Conservation (phyloP, 2,113 vertebrate species). For the Clinocottus analis region DNA sequence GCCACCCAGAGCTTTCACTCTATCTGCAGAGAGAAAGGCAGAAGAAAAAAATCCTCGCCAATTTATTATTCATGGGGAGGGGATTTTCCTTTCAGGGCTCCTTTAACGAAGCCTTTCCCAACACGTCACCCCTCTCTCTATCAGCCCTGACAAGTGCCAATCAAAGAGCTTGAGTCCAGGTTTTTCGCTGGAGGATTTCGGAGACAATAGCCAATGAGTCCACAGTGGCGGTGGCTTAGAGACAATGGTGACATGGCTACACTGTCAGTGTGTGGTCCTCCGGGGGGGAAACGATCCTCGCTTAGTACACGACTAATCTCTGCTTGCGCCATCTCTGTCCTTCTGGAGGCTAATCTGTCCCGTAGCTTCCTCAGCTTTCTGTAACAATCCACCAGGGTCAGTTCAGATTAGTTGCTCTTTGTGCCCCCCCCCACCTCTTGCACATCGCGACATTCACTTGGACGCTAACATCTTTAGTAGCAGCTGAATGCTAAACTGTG, state of each 20-base stretch:
- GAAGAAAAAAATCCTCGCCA: slow-evolving; percentile 78
- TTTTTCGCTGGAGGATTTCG: slow-evolving; percentile 78
- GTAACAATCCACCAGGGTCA: slow-evolving; percentile 91
- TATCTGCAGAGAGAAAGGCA: slow-evolving; percentile 66
- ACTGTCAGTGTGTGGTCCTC: slow-evolving; percentile 97
- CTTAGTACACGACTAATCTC: slow-evolving; percentile 93
- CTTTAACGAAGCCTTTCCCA: slow-evolving; percentile 84
- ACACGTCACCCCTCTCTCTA: slow-evolving; percentile 91
- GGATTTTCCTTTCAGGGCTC: slow-evolving; percentile 86
- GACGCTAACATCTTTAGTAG: slow-evolving; percentile 91
- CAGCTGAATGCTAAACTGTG: slow-evolving; percentile 88
- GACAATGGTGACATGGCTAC: slow-evolving; percentile 88
- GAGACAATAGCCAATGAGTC: slow-evolving; percentile 78
- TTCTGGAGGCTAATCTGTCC: slow-evolving; percentile 90
- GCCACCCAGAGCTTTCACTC: slow-evolving; percentile 90
- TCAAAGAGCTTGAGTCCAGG: slow-evolving; percentile 87
- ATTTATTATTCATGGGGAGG: slow-evolving; percentile 87
- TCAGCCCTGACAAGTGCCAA: slow-evolving; percentile 95
- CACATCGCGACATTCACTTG: slow-evolving; percentile 88
- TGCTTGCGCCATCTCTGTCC: slow-evolving; percentile 84
- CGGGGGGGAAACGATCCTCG: slow-evolving; percentile 78
- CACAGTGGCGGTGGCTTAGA: slow-evolving; percentile 68
- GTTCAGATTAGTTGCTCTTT: slow-evolving; percentile 92
- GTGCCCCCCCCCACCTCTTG: no score
- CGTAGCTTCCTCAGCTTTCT: slow-evolving; percentile 83